These are phyloP conservation scores for Drosophila paranaensis DNA, from an alignment of 2,888 invertebrate genomes.

Conservation along the genomic window DNA sequence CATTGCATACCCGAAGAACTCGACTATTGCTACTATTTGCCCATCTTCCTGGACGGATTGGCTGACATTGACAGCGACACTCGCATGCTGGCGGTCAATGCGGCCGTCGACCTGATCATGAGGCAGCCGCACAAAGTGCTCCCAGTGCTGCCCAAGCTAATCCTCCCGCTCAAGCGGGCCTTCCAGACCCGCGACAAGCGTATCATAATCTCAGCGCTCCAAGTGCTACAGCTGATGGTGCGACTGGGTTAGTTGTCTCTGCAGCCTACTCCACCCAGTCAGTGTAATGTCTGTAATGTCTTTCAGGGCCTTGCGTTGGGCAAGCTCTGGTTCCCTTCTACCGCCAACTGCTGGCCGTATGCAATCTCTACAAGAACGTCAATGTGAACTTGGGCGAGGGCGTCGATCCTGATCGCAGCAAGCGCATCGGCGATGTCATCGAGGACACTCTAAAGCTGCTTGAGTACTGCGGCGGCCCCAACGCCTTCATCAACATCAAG, in stretches of 20 bases:
- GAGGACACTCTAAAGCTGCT: slow-evolving; percentile 96
- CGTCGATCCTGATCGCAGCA: slow-evolving; percentile 93
- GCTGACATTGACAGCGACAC: slow-evolving; percentile 93
- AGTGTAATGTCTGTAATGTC: background rate
- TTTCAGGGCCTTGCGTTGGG: slow-evolving; percentile 87
- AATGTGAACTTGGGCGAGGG: slow-evolving; percentile 93
- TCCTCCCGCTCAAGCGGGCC: slow-evolving; percentile 96
- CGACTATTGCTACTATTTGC: slow-evolving; percentile 97
- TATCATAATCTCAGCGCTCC: slow-evolving; percentile 92
- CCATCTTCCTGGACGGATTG: slow-evolving; percentile 97
- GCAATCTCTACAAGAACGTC: slow-evolving; percentile 91
- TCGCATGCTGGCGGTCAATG: slow-evolving; percentile 93
- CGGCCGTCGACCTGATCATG: slow-evolving; percentile 93
- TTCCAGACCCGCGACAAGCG: slow-evolving; percentile 92
- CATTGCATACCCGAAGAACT: slow-evolving; percentile 85
- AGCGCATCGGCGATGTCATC: slow-evolving; percentile 95
- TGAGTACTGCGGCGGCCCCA: slow-evolving; percentile 96
- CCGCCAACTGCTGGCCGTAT: slow-evolving; percentile 94
- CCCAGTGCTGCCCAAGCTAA: slow-evolving; percentile 95
- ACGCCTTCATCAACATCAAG: slow-evolving; percentile 98
- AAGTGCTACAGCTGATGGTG: slow-evolving; percentile 93
- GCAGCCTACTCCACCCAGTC: rapidly evolving
- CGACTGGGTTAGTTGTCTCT: slow-evolving; percentile 87
- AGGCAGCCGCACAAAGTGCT: slow-evolving; percentile 85
- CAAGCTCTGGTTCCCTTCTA: slow-evolving; percentile 98